These are phyloP conservation scores for Laupala kohalensis DNA, from an alignment of 1,140 invertebrate genomes.

Conservation along the genomic window DNA sequence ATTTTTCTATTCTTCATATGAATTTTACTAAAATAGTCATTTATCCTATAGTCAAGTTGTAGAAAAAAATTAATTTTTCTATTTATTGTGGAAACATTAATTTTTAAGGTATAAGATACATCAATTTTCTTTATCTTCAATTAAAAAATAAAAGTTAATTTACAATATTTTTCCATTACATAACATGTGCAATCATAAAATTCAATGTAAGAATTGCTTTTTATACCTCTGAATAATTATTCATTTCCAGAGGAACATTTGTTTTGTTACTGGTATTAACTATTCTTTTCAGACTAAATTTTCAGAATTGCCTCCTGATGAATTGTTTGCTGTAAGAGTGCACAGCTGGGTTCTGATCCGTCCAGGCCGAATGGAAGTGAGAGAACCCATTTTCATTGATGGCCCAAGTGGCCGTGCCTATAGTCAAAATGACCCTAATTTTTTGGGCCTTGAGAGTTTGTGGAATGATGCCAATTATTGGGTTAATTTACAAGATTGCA, in stretches of 20 bases:
- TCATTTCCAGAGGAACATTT: background rate
- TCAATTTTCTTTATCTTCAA: too few species aligned
- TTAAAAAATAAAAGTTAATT: too few species aligned
- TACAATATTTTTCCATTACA: too few species aligned
- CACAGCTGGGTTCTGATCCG: conserved; percentile 73
- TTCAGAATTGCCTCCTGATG: conserved; percentile 57
- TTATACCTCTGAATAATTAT: too few species aligned
- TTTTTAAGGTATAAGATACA: too few species aligned
- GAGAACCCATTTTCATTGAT: conserved; percentile 66
- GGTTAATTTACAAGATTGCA: conserved; percentile 52
- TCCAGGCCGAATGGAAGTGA: conserved; percentile 42
- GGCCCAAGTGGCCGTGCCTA: conserved; percentile 55
- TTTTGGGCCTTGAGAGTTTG: conserved; percentile 65
- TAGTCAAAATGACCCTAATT: conserved; percentile 42
- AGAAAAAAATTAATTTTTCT: too few species aligned
- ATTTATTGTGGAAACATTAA: too few species aligned
- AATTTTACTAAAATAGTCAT: too few species aligned
- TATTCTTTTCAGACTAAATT: conserved; percentile 32
- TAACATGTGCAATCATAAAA: too few species aligned
- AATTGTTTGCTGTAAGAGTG: conserved; percentile 54
- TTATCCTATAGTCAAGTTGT: too few species aligned
- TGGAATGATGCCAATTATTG: conserved; percentile 86
- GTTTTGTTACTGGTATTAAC: background rate
- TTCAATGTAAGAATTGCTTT: too few species aligned
- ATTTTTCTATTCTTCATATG: too few species aligned